Evolutionary conservation across 2,113 vertebrate species (phyloP).

Genomic region (Neolamprologus toae): DNA sequence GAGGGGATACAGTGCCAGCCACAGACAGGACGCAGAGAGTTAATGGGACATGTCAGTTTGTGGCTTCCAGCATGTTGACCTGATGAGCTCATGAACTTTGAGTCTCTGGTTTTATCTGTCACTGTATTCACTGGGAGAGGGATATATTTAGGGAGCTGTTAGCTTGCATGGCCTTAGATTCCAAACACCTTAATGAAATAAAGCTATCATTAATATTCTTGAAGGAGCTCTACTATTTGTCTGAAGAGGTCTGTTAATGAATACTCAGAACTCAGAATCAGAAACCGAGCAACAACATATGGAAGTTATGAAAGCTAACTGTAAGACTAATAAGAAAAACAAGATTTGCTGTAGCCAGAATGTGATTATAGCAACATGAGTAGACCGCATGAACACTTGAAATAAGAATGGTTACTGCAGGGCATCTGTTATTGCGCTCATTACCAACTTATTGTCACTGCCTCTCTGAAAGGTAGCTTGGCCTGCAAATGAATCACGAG

Average conservation of each 20-base stretch:
- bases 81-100: not conserved
- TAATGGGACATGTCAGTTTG: conserved; percentile 17
- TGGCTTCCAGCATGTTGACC: conserved; percentile 18
- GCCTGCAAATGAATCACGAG: not conserved
- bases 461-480: not conserved
- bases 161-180: not conserved
- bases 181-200: not conserved
- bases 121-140: not conserved
- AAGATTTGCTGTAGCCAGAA: not conserved
- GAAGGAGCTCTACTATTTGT: not conserved
- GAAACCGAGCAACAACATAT: not conserved
- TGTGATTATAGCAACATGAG: not conserved
- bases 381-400: not conserved
- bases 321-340: not conserved
- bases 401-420: not conserved
- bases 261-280: not conserved
- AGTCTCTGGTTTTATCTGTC: not conserved
- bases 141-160: not conserved
- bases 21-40: not conserved
- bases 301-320: not conserved
- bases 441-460: not conserved
- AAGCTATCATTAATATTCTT: not conserved
- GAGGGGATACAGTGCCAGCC: not conserved
- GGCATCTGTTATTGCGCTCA: not conserved
- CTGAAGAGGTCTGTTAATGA: not conserved